Evolutionary conservation across 2,888 invertebrate genomes (phyloP).

Genomic region (Drosophila longiperda): DNA sequence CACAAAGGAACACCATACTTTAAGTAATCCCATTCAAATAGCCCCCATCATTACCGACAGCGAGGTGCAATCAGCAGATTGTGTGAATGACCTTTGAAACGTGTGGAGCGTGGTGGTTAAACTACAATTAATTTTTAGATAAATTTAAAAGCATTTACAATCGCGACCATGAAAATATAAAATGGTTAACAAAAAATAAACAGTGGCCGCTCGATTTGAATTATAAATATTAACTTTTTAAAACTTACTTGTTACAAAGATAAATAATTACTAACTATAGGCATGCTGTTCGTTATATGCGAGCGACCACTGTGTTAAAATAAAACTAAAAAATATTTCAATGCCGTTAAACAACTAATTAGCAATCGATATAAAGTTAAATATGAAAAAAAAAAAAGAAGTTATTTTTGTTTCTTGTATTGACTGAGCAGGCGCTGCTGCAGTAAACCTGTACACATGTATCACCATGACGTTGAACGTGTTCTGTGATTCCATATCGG

Average conservation of each 20-base stretch:
- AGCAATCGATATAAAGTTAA: not conserved
- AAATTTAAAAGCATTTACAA: slow-evolving; percentile 24
- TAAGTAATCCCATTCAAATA: slow-evolving; percentile 24
- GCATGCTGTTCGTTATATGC: not conserved
- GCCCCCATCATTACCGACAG: slow-evolving; percentile 12
- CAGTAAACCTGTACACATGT: slow-evolving; percentile 47
- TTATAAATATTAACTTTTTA: not conserved
- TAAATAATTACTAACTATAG: not conserved
- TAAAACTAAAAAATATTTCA: not conserved
- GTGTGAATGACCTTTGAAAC: slow-evolving; percentile 15
- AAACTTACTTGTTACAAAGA: not conserved
- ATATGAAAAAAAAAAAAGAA: not conserved
- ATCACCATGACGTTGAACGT: slow-evolving; percentile 17
- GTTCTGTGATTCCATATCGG: slow-evolving; percentile 1
- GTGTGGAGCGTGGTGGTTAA: slow-evolving; percentile 13
- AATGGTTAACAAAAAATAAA: not conserved
- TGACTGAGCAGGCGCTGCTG: slow-evolving; percentile 18
- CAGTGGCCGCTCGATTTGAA: not conserved
- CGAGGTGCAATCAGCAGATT: slow-evolving; percentile 18
- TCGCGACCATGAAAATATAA: slow-evolving; percentile 15
- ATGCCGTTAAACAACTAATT: slow-evolving; percentile 16
- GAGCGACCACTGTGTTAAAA: not conserved
- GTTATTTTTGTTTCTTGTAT: slow-evolving; percentile 11
- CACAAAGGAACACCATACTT: slow-evolving; percentile 24
- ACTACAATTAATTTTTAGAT: slow-evolving; percentile 18